Evolutionary conservation across 2,113 vertebrate genomes (phyloP), one percentile per base, ranked within the genome.

Genomic region (Hydrochoerus hydrochaeris): DNA sequence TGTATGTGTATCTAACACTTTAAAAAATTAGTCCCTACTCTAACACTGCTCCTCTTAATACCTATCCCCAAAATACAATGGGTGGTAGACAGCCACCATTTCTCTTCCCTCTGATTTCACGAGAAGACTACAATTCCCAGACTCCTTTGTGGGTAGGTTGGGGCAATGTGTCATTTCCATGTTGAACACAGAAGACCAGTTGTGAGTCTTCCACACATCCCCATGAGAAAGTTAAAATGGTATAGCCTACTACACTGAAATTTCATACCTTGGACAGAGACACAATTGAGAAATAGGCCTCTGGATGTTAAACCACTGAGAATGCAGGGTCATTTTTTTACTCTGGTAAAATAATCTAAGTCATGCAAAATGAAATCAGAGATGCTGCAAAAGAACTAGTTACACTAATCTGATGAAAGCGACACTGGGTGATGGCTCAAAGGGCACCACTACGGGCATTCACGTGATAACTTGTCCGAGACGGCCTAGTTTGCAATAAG

Each of bases 91-190:
- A 88, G 69, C 13, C 2, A 3, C 73, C 13, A 24, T 49, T 71
- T 67, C 54, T 58, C 57, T 49, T 46, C 17, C 20, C 11, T 14
- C 38, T 2, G 77, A 58, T 35, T 28, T 11, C 73, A 77, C 1
- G 7, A 16, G 49, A 90, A 52, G 71, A 71, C 92, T 35, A 26
- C 58, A 91, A 82, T 88, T 95, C 87, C 86, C 95, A 88, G 94
- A 17, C 11, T 46, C 80, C 83, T 35, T 44, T 58, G 78, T 58
- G 63, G 26, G 30, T 49, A 82, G 57, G 0, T 22, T 17, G 44
- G 63, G 30, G 5, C 32, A 1, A 3, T 0, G 1, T 2, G 19
- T 22, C 26, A 5, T 4, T 65, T 63, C 67, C 0, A 0, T 24
- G 78, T 9, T 4, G 49, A 44, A 54, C n/a, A n/a, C 5, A 12